Evolutionary conservation across 1,140 invertebrate genomes (phyloP).

Genomic region (Rhagoletis zephyria): DNA sequence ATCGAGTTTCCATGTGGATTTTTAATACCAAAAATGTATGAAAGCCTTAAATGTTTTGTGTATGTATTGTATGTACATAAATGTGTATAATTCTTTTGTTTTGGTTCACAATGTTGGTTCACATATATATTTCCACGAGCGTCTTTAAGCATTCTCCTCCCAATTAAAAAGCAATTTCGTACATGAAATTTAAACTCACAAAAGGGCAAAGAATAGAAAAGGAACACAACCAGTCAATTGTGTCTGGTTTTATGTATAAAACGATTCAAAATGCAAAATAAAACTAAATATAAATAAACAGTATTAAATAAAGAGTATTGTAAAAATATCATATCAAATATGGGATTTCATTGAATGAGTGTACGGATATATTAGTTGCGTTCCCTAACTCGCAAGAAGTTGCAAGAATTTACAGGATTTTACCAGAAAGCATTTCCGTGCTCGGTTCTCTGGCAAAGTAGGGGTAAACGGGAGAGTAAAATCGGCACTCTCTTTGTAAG

Average conservation of each 20-base stretch:
- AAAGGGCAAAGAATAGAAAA: background rate
- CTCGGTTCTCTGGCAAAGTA: no score
- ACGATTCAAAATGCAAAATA: background rate
- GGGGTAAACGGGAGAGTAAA: no score
- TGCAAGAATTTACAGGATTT: no score
- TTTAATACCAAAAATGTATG: constrained; percentile 71
- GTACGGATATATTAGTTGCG: no score
- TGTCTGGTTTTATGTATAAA: constrained; percentile 11
- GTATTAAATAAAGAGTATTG: constrained; percentile 42
- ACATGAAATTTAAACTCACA: background rate
- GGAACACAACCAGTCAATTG: constrained; percentile 9
- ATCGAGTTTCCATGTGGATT: background rate
- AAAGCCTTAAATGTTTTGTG: constrained; percentile 61
- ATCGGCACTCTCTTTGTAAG: no score
- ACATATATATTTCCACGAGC: background rate
- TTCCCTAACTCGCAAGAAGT: no score
- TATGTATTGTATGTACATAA: constrained; percentile 30
- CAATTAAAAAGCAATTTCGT: constrained; percentile 33
- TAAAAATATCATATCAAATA: background rate
- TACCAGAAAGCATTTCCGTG: no score
- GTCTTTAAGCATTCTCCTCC: background rate
- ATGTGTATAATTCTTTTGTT: constrained; percentile 25
- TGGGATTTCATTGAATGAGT: no score
- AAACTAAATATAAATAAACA: background rate
- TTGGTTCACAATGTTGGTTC: background rate